These are phyloP conservation scores for Pammene aurita DNA, from an alignment of 2,888 invertebrate genomes.

Conservation along the genomic window DNA sequence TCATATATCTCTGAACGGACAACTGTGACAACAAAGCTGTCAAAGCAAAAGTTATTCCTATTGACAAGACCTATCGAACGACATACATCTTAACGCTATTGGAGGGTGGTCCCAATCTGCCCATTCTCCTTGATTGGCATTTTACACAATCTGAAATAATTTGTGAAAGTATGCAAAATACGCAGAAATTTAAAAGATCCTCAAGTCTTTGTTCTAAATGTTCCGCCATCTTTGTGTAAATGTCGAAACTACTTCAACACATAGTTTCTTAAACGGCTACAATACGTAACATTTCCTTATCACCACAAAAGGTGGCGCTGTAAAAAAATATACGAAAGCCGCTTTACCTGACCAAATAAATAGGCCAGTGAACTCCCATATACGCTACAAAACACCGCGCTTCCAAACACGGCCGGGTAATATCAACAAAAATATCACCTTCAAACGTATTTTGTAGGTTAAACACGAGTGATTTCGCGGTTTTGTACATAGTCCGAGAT, in stretches of 20 bases:
- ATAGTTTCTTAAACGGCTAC: neutral
- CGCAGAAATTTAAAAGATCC: too few species aligned
- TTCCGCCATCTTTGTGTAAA: slow-evolving; percentile 15
- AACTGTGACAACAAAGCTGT: too few species aligned
- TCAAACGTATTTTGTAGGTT: slow-evolving; percentile 83
- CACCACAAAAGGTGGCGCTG: slow-evolving; percentile 69
- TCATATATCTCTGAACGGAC: too few species aligned
- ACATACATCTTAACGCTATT: too few species aligned
- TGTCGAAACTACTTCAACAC: slow-evolving; percentile 1
- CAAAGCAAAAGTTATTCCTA: too few species aligned
- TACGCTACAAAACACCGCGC: slow-evolving; percentile 48
- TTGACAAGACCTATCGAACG: too few species aligned
- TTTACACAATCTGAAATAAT: too few species aligned
- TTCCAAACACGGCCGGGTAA: slow-evolving; percentile 59
- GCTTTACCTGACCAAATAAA: slow-evolving; percentile 68
- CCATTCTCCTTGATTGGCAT: too few species aligned
- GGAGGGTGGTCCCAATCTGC: too few species aligned
- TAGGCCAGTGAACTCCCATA: slow-evolving; percentile 44
- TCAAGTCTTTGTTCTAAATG: neutral
- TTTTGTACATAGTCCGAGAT: slow-evolving; percentile 71
- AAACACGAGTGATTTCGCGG: slow-evolving; percentile 79
- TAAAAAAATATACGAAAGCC: slow-evolving; percentile 46
- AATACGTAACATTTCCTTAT: slow-evolving; percentile 31
- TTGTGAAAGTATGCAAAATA: too few species aligned
- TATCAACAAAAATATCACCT: slow-evolving; percentile 84